Percentiles rank a stretch among this genome's conserved stretches.
phyloP scores from a whole-genome alignment of 2,113 vertebrate genomes.

The Saccopteryx bilineata region DNA sequence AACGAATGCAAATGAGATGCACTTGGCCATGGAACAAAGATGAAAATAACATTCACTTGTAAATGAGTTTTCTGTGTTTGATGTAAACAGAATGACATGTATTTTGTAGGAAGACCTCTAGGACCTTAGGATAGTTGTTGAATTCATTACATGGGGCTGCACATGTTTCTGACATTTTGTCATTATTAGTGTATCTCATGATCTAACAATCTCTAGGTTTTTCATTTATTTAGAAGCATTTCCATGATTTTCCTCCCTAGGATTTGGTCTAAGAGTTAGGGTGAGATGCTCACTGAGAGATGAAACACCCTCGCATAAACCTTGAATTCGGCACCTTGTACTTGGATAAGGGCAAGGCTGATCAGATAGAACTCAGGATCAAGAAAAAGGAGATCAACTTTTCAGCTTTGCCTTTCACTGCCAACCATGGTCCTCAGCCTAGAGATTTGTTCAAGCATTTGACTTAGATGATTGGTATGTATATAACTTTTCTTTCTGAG shows the following conservation, averaged over 20 bases:
- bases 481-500: slow-evolving; percentile 38
- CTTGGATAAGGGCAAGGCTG: not conserved
- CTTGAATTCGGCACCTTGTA: slow-evolving; percentile 25
- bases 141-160: slow-evolving; percentile 70
- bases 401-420: slow-evolving; percentile 13
- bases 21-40: slow-evolving; percentile 86
- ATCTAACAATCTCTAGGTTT: slow-evolving; percentile 48
- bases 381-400: not conserved
- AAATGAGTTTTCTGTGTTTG: slow-evolving; percentile 93
- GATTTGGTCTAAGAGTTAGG: slow-evolving; percentile 41
- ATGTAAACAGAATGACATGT: slow-evolving; percentile 90
- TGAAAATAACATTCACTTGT: slow-evolving; percentile 91
- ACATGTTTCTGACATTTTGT: slow-evolving; percentile 62
- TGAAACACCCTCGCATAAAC: slow-evolving; percentile 22
- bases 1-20: slow-evolving; percentile 91
- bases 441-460: slow-evolving; percentile 14
- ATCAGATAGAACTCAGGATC: not conserved
- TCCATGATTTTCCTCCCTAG: slow-evolving; percentile 30
- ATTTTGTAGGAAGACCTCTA: slow-evolving; percentile 83
- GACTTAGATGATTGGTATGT: not conserved
- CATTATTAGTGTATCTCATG: slow-evolving; percentile 43
- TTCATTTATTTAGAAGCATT: slow-evolving; percentile 33
- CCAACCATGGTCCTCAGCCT: not conserved
- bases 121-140: slow-evolving; percentile 56
- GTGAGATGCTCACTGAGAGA: slow-evolving; percentile 1